Percentiles rank a stretch among this genome's conserved stretches.
These are phyloP conservation scores for Leptinotarsa juncta DNA, from an alignment of 2,888 invertebrate genomes.

Conservation along the genomic window DNA sequence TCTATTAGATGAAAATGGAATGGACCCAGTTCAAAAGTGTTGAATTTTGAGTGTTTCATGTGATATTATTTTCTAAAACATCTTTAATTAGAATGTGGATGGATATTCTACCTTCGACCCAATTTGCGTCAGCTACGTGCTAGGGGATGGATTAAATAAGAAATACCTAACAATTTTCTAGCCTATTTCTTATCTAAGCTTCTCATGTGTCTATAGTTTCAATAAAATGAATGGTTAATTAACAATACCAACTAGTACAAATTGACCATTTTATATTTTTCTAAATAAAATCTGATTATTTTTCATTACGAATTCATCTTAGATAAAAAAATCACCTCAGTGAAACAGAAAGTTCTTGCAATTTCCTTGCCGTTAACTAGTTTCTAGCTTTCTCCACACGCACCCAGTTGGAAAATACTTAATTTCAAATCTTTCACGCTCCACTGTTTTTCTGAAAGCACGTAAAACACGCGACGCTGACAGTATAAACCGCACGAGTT, in stretches of 20 bases:
- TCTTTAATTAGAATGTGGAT: constrained; percentile 28
- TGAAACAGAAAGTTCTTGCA: neutral
- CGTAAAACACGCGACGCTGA: constrained; percentile 42
- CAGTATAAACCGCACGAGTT: constrained; percentile 32
- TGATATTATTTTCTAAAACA: constrained; percentile 27
- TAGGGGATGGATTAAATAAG: no score
- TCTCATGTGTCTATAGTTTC: no score
- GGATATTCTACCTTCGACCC: no score
- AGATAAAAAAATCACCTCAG: neutral
- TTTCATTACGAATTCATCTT: neutral
- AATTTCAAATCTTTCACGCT: constrained; percentile 16
- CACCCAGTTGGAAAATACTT: neutral
- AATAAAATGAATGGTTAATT: no score
- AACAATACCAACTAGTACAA: no score
- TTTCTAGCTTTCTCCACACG: neutral
- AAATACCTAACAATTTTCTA: no score
- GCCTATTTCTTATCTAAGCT: no score
- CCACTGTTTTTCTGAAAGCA: constrained; percentile 27
- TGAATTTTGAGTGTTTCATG: neutral
- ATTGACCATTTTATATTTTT: no score
- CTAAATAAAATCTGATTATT: neutral
- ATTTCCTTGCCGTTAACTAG: neutral
- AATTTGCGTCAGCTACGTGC: no score
- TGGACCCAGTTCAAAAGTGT: neutral
- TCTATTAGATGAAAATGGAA: neutral